phyloP scores from a whole-genome alignment of 2,888 invertebrate species.

The Lithophane socia region DNA sequence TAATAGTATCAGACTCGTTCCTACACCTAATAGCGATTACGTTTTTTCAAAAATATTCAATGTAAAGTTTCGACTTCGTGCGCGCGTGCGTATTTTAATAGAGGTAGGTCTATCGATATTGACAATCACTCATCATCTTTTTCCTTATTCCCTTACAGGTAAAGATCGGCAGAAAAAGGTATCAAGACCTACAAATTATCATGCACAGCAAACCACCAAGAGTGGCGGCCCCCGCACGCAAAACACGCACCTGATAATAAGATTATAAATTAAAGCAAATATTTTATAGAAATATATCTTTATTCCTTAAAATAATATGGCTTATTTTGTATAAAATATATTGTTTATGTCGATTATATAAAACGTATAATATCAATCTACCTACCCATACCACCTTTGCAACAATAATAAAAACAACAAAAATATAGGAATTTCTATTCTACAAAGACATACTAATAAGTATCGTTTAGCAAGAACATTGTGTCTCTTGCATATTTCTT shows the following conservation, averaged over 20 bases:
- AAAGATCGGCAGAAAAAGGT: constrained; percentile 49
- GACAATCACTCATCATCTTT: not conserved
- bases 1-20: too few relatives aligned
- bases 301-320: constrained; percentile 70
- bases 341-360: constrained; percentile 58
- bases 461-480: constrained; percentile 83
- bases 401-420: constrained; percentile 63
- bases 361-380: constrained; percentile 59
- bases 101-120: not conserved
- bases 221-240: constrained; percentile 31
- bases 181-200: constrained; percentile 43
- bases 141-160: constrained; percentile 57
- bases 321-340: constrained; percentile 68
- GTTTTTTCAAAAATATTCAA: too few relatives aligned
- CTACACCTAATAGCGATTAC: too few relatives aligned
- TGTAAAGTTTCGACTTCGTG: too few relatives aligned
- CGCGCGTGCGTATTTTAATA: too few relatives aligned
- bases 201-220: constrained; percentile 56
- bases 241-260: constrained; percentile 49
- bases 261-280: constrained; percentile 47
- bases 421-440: constrained; percentile 57
- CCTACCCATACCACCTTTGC: constrained; percentile 63
- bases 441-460: constrained; percentile 72
- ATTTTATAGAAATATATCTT: constrained; percentile 59
- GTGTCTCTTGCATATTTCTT: constrained; percentile 80